These are phyloP conservation scores for Tetrao urogallus DNA, from an alignment of 2,113 vertebrate genomes.

Conservation along the genomic window DNA sequence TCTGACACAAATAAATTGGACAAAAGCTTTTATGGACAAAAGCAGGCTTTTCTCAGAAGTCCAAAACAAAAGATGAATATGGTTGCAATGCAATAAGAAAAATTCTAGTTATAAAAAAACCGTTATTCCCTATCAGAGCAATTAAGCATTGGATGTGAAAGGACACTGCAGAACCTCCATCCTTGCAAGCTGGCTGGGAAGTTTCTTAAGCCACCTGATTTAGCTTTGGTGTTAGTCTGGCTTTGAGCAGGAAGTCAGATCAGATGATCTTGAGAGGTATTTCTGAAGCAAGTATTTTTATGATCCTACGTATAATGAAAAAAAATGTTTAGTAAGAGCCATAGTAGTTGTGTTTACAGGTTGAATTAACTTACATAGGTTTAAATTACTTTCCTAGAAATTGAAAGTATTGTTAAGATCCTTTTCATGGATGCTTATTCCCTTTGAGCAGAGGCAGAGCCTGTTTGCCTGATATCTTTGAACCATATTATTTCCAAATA, in stretches of 20 bases:
- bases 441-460: conserved; percentile 27
- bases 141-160: background rate
- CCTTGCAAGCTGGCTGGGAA: background rate
- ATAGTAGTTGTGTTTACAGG: background rate
- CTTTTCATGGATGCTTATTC: conserved; percentile 21
- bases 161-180: background rate
- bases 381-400: background rate
- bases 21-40: background rate
- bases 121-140: background rate
- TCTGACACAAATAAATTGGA: background rate
- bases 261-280: background rate
- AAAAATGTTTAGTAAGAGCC: background rate
- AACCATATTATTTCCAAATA: conserved; percentile 8
- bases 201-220: background rate
- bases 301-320: background rate
- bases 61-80: background rate
- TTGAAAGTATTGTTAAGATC: background rate
- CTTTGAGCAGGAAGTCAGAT: background rate
- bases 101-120: background rate
- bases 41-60: background rate
- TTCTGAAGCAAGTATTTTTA: background rate
- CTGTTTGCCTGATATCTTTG: conserved; percentile 23
- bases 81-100: background rate
- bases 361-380: background rate
- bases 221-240: background rate